phyloP scores from a whole-genome alignment of 2,888 invertebrate species.

The Tortricodes alternella region DNA sequence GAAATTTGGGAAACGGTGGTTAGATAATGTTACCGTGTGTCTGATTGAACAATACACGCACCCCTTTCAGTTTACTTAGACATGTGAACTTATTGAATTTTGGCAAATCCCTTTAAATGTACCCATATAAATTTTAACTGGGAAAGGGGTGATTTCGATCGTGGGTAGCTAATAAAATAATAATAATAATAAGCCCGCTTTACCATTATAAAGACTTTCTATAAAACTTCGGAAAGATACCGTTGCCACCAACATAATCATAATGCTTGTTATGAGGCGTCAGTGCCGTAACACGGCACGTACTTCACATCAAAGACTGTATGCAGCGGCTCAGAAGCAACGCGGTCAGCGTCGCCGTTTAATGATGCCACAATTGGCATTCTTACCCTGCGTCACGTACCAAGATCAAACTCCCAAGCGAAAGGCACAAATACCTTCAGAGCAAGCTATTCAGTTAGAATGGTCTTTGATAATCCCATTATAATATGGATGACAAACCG shows the following conservation, averaged over 20 bases:
- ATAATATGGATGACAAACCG: slow-evolving; percentile 1
- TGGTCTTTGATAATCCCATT: background rate
- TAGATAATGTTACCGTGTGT: slow-evolving; percentile 64
- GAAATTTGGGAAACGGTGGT: slow-evolving; percentile 68
- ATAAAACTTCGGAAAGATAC: background rate
- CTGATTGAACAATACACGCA: slow-evolving; percentile 52
- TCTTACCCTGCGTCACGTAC: slow-evolving; percentile 69
- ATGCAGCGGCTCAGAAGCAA: slow-evolving; percentile 60
- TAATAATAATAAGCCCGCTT: background rate
- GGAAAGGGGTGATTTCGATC: slow-evolving; percentile 26
- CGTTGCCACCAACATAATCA: background rate
- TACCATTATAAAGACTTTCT: background rate
- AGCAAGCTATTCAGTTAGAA: slow-evolving; percentile 2
- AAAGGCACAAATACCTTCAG: background rate
- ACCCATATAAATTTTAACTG: slow-evolving; percentile 24
- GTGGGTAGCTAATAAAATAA: slow-evolving; percentile 17
- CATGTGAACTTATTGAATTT: slow-evolving; percentile 62
- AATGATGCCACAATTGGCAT: slow-evolving; percentile 72
- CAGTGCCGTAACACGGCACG: background rate
- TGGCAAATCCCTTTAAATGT: slow-evolving; percentile 46
- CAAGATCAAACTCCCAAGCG: slow-evolving; percentile 18
- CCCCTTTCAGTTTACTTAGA: slow-evolving; percentile 65
- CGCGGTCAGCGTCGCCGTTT: slow-evolving; percentile 62
- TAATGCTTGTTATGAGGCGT: slow-evolving; percentile 3
- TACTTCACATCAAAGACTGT: slow-evolving; percentile 56